These are phyloP conservation scores for Syngnathoides biaculeatus DNA, from an alignment of 2,113 vertebrate genomes.

Conservation along the genomic window DNA sequence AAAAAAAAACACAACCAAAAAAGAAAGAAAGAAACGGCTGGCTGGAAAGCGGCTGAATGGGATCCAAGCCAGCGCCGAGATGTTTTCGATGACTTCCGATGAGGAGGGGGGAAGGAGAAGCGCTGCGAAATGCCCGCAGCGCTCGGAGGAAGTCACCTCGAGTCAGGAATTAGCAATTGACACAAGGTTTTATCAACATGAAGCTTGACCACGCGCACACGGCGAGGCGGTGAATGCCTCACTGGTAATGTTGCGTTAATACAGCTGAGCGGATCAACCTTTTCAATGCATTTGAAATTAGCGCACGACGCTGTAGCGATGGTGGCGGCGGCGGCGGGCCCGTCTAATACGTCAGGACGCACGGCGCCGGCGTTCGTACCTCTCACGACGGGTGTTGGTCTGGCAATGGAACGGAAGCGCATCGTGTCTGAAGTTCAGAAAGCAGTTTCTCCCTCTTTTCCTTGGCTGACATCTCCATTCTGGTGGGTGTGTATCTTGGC, in stretches of 20 bases:
- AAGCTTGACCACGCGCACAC: slow-evolving; percentile 2
- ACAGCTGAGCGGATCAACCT: slow-evolving; percentile 72
- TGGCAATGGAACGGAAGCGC: no score
- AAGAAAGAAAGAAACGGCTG: slow-evolving; percentile 29
- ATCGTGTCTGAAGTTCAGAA: no score
- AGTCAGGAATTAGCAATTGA: slow-evolving; percentile 56
- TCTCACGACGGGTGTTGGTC: no score
- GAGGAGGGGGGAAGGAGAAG: slow-evolving; percentile 30
- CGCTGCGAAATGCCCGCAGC: slow-evolving; percentile 34
- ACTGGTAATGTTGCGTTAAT: slow-evolving; percentile 62
- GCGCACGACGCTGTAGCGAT: slow-evolving; percentile 39
- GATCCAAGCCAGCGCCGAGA: slow-evolving; percentile 18
- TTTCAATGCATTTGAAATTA: slow-evolving; percentile 68
- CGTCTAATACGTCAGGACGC: slow-evolving; percentile 36
- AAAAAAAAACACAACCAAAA: no score
- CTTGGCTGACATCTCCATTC: no score
- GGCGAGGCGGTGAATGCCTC: slow-evolving; percentile 49
- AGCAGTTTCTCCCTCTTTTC: no score
- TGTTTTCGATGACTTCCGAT: slow-evolving; percentile 25
- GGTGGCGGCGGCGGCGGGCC: slow-evolving; percentile 6
- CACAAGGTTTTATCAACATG: slow-evolving; percentile 35
- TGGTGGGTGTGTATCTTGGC: no score
- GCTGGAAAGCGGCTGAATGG: slow-evolving; percentile 12
- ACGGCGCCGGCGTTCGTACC: slow-evolving; percentile 45
- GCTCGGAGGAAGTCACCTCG: slow-evolving; percentile 43